Conservation (phyloP, 1,140 invertebrate genomes). For the Plodia interpunctella region DNA sequence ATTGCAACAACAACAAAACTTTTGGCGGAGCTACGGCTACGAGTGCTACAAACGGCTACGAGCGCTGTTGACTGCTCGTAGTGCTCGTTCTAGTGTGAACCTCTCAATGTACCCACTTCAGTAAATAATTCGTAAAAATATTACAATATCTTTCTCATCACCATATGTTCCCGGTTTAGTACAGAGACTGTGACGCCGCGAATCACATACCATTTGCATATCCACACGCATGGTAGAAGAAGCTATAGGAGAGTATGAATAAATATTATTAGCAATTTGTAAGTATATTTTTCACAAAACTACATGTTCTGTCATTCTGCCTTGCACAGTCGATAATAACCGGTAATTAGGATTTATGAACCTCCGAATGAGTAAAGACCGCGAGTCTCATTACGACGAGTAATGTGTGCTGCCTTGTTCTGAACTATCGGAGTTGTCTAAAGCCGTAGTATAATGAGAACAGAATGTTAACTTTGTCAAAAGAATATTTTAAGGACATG, state of each 20-base stretch:
- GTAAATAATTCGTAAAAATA: no score
- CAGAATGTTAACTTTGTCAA: neutral
- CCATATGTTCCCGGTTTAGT: no score
- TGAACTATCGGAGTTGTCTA: neutral
- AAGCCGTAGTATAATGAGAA: neutral
- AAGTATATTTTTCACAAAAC: neutral
- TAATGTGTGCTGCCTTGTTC: neutral
- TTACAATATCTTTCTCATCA: no score
- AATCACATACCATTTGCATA: no score
- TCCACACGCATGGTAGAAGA: no score
- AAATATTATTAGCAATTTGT: no score
- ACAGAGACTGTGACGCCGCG: no score
- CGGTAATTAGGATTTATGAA: slow-evolving; percentile 2
- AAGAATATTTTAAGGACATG: no score
- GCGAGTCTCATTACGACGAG: slow-evolving; percentile 1
- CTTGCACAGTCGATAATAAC: neutral
- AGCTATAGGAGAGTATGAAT: no score
- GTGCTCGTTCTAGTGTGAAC: no score
- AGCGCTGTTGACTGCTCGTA: neutral
- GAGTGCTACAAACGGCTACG: slow-evolving; percentile 23
- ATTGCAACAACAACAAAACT: slow-evolving; percentile 55
- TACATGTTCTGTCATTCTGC: slow-evolving; percentile 8
- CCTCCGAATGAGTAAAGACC: neutral
- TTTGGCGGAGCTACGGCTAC: slow-evolving; percentile 24
- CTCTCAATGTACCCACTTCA: no score